Conservation (phyloP, 2,888 invertebrate genomes). For the Drosophila cognata region DNA sequence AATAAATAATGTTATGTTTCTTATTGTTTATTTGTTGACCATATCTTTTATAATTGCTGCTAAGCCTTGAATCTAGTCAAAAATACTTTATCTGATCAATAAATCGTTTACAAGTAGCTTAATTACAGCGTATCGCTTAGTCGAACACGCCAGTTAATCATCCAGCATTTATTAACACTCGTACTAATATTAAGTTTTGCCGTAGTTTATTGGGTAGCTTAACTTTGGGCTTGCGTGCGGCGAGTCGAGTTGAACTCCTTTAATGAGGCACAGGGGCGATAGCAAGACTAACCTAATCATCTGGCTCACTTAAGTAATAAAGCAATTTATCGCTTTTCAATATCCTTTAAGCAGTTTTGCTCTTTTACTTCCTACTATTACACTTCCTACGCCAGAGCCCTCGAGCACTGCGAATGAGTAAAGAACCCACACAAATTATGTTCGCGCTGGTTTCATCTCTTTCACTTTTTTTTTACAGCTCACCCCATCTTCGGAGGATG, state of each 20-base stretch:
- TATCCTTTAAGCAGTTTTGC: slow-evolving; percentile 73
- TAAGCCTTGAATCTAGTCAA: not conserved
- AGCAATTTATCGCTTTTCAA: slow-evolving; percentile 78
- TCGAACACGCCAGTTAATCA: not conserved
- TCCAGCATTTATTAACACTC: slow-evolving; percentile 3
- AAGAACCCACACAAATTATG: slow-evolving; percentile 73
- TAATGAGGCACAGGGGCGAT: slow-evolving; percentile 46
- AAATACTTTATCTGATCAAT: not conserved
- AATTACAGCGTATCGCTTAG: not conserved
- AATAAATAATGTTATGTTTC: not conserved
- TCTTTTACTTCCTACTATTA: slow-evolving; percentile 53
- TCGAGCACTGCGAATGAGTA: slow-evolving; percentile 46
- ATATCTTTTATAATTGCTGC: not conserved
- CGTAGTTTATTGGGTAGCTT: not conserved
- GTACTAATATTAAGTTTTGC: not conserved
- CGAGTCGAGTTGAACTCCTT: slow-evolving; percentile 12
- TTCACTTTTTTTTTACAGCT: slow-evolving; percentile 48
- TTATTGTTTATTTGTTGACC: not conserved
- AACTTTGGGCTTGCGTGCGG: slow-evolving; percentile 1
- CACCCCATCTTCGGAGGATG: slow-evolving; percentile 24
- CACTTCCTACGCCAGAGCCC: slow-evolving; percentile 45
- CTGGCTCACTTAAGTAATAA: slow-evolving; percentile 74
- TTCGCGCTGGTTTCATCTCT: slow-evolving; percentile 67
- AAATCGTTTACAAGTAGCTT: not conserved
- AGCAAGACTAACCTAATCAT: slow-evolving; percentile 64